phyloP scores from a whole-genome alignment of 2,797 vertebrate genomes.

The Phataginus tetradactyla region DNA sequence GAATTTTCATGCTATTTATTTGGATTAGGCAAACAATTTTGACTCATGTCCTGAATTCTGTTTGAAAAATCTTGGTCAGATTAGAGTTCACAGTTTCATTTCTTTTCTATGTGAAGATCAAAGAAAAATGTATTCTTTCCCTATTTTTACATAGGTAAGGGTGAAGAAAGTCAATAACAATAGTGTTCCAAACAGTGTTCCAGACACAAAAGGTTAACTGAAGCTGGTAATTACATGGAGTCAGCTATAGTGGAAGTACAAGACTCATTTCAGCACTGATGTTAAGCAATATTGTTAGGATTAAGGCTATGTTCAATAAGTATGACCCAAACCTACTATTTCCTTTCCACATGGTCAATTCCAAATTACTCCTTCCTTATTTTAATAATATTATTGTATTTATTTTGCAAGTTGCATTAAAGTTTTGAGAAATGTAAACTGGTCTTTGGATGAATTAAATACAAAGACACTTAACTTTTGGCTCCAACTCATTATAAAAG shows the following conservation, averaged over 20 bases:
- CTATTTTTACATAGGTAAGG: background rate
- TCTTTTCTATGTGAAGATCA: background rate
- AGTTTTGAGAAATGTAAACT: slow-evolving; percentile 30
- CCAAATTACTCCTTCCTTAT: background rate
- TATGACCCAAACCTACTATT: background rate
- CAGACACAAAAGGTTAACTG: background rate
- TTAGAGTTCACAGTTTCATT: background rate
- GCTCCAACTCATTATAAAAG: background rate
- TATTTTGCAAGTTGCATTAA: slow-evolving; percentile 10
- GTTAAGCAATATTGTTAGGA: background rate
- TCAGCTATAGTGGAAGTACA: background rate
- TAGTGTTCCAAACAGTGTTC: background rate
- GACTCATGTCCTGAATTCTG: background rate
- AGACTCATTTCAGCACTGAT: background rate
- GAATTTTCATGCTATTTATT: background rate
- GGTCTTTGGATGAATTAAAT: slow-evolving; percentile 14
- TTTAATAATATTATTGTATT: slow-evolving; percentile 33
- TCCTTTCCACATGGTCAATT: background rate
- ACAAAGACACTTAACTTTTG: background rate
- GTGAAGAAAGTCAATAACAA: background rate
- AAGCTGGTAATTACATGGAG: background rate
- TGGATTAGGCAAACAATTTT: background rate
- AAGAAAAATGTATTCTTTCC: background rate
- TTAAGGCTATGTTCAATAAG: background rate
- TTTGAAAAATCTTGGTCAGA: background rate